Evolutionary conservation across 2,113 vertebrate genomes (phyloP).

Genomic region (Rattus rattus): DNA sequence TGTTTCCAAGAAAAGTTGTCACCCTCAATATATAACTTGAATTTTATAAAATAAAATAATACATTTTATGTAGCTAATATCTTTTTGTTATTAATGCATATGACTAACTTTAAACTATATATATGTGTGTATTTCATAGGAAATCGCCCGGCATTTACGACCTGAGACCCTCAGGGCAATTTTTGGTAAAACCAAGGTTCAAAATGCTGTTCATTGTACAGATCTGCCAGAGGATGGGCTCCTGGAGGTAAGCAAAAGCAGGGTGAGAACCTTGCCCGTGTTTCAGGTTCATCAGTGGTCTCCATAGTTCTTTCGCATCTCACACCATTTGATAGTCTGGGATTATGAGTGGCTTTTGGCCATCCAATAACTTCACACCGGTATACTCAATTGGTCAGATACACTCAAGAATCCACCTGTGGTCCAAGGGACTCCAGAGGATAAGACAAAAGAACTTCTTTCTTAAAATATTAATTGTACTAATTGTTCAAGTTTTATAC

Average conservation of each 20-base stretch:
- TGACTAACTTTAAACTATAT: not conserved
- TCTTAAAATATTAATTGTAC: not conserved
- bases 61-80: not conserved
- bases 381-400: not conserved
- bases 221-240: slow-evolving; percentile 95
- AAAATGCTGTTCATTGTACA: slow-evolving; percentile 96
- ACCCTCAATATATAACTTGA: not conserved
- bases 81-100: not conserved
- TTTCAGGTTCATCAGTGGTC: not conserved
- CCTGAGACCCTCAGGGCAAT: slow-evolving; percentile 92
- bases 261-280: not conserved
- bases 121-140: slow-evolving; percentile 84
- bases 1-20: slow-evolving; percentile 4
- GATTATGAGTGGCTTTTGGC: not conserved
- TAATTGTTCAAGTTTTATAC: not conserved
- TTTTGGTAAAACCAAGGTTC: slow-evolving; percentile 94
- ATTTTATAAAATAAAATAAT: slow-evolving; percentile 1
- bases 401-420: too few species aligned
- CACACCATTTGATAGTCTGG: not conserved
- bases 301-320: not conserved
- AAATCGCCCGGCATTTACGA: slow-evolving; percentile 93
- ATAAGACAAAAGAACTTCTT: not conserved
- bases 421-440: not conserved
- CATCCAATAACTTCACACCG: not conserved
- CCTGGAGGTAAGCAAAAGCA: slow-evolving; percentile 91